Evolutionary conservation across 2,888 invertebrate species (phyloP), one percentile per base, ranked within the genome.

Genomic region (Cephalotes varians): DNA sequence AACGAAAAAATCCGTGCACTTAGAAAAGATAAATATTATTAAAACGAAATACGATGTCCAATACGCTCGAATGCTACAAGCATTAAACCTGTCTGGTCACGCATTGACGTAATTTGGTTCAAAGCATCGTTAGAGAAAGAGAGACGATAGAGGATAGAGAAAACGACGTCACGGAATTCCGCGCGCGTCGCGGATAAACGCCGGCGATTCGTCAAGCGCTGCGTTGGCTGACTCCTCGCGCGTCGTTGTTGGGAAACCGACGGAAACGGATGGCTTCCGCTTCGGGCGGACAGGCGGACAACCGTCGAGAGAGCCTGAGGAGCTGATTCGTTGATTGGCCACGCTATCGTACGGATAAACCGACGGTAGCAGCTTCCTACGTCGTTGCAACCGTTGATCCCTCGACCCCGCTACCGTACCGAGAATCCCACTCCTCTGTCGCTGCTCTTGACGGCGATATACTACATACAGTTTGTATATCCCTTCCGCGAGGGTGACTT

Each of bases 381-480:
- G 67, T 77, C 87, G 82, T 83, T 84, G 83, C 83, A 85, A 62
- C 84, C 83, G 69, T 73, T 65, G 58, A n/a, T 56, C 82, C 15
- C 60, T 71, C 65, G 51, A 10, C 76, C 51, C 28, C 37, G 47
- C 65, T 12, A 0, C 28, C 28, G 44, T n/a, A 18, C 65, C n/a
- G 64, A 25, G 64, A 64, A 60, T 56, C 44, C 31, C 77, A 31
- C 83, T 62, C 49, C 73, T 72, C 47, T 51, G 64, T 18, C 71
- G 54, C 56, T 58, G 60, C 58, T 76, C 76, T 83, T 77, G 88
- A 83, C 90, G 84, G 88, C 90, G 89, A 91, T 91, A 88, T 91
- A 92, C 92, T 91, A 88, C 88, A 83, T 79, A 88, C 88, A 89
- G 92, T 92, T 92, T 92, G 91, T 92, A 92, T 87, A 88, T 85